Conservation (phyloP, 2,888 invertebrate genomes). For the Drosophila bunnanda region DNA sequence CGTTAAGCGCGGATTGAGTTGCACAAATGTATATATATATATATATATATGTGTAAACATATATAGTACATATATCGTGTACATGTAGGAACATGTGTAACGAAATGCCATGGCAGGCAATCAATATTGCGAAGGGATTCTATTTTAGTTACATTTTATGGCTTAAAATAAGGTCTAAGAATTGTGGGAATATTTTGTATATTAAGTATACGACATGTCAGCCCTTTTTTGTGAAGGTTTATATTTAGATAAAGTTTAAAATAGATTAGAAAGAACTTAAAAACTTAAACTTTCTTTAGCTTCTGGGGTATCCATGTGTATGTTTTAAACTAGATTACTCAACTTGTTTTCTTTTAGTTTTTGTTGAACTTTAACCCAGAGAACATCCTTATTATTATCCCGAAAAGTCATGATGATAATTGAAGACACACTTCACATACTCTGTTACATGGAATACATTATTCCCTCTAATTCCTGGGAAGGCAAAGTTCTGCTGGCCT, state of each 20-base stretch:
- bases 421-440: background rate
- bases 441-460: background rate
- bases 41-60: background rate
- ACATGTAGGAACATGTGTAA: conserved; percentile 15
- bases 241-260: background rate
- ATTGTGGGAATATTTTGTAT: background rate
- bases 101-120: conserved; percentile 17
- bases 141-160: conserved; percentile 3
- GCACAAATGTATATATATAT: conserved; percentile 7
- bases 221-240: background rate
- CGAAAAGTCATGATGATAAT: background rate
- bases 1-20: conserved; percentile 36
- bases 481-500: background rate
- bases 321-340: background rate
- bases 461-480: background rate
- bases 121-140: conserved; percentile 20
- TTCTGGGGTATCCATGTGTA: too few species aligned
- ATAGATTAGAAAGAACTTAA: background rate
- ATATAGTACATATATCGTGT: conserved; percentile 1
- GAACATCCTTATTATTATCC: background rate
- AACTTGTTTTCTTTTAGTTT: background rate
- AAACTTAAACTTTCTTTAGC: background rate
- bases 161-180: background rate
- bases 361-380: background rate
- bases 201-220: background rate